Conservation (phyloP, 2,888 invertebrate genomes). For the Drosophila pegasa region DNA sequence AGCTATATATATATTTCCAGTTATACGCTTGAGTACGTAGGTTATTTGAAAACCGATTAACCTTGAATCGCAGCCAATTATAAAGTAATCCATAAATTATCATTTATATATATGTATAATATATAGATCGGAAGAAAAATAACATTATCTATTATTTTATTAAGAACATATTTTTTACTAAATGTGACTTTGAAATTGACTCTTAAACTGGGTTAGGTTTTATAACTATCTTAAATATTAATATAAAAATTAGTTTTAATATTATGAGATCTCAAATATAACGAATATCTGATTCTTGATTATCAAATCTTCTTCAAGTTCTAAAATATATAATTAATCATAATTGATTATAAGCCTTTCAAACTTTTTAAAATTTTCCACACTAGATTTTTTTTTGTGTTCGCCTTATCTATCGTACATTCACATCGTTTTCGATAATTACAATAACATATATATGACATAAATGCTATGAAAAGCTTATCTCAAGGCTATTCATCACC, state of each 20-base stretch:
- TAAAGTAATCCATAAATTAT: background rate
- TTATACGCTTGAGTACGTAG: conserved; percentile 11
- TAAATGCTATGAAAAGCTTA: background rate
- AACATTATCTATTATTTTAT: background rate
- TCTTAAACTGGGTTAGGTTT: background rate
- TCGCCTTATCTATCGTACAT: background rate
- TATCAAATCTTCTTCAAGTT: background rate
- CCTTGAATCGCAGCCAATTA: conserved; percentile 6
- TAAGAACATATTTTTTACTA: background rate
- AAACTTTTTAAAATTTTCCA: background rate
- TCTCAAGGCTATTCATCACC: background rate
- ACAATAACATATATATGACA: background rate
- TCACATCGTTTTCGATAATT: background rate
- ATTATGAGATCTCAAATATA: background rate
- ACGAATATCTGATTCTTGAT: background rate
- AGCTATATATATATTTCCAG: background rate
- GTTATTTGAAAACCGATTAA: background rate
- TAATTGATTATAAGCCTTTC: background rate
- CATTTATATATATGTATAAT: background rate
- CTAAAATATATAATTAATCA: background rate
- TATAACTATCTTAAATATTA: background rate
- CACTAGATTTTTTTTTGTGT: background rate
- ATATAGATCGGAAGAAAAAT: background rate
- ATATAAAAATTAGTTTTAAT: background rate
- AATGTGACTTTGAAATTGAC: background rate